Evolutionary conservation across 1,140 invertebrate species (phyloP), one percentile per base, ranked within the genome.

Genomic region (Drosophila aff.): DNA sequence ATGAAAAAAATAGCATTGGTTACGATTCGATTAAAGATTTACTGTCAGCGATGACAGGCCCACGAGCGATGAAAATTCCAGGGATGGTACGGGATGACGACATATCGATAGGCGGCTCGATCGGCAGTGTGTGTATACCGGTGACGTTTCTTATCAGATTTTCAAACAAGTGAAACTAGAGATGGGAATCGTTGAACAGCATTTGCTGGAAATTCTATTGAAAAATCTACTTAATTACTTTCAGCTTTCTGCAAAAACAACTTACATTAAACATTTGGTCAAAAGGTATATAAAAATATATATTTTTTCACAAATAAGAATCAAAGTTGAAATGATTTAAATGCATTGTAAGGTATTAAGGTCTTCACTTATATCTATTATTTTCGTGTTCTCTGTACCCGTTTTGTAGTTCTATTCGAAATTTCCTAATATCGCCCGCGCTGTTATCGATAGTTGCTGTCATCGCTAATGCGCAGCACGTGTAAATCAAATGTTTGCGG

Each of bases 401-500:
- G 13, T 52, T 50, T n/a, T 11, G 16, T 10, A 8, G 4, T 31
- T 31, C 5, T 10, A 0, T 50, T 11, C 10, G 6, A 1, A 9
- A 5, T 16, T 16, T 31, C 31, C 49, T n/a, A 13, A 1, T 16
- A 18, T 58, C n/a, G 50, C 49, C 33, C 13, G 33, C 13, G 10
- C 18, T 26, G 28, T 61, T 33, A 65, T 66, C 63, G 63, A 63
- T 63, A 63, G n/a, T 21, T n/a, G 5, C 15, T 44, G 15, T 2
- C 60, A 58, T 63, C 33, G 26, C 50, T n/a, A 57, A 40, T 26
- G 9, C 36, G 6, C 28, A 44, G 63, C 63, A 66, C 63, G 63
- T 66, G 63, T 44, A 18, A 63, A 31, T 46, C 57, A 59, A 62
- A 66, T 66, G 63, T 66, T 66, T 66, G 23, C 23, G 55, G 55